Evolutionary conservation across 2,113 vertebrate genomes (phyloP).

Genomic region (Sylvilagus bachmani): DNA sequence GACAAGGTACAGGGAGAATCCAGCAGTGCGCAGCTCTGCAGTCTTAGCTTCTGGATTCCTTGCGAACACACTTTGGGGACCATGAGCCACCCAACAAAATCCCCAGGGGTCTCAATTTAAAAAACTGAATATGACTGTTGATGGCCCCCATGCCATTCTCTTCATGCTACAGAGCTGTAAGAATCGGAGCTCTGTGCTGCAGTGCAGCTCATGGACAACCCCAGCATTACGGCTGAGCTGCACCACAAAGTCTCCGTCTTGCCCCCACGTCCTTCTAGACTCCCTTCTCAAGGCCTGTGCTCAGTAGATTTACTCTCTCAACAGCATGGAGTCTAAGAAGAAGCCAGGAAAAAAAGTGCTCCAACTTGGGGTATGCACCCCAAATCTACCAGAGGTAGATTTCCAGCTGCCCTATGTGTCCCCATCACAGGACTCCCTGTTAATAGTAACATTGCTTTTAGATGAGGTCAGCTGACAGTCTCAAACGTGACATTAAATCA

Average conservation of each 20-base stretch:
- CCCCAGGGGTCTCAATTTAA: not conserved
- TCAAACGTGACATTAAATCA: not conserved
- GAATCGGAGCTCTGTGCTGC: not conserved
- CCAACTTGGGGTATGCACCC: not conserved
- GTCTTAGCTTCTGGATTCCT: not conserved
- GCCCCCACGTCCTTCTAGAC: not conserved
- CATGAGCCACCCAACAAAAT: conserved; percentile 20
- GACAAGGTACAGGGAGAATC: not conserved
- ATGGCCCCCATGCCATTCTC: not conserved
- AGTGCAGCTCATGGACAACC: not conserved
- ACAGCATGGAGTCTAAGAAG: not conserved
- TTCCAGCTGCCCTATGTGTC: not conserved
- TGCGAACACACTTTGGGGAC: not conserved
- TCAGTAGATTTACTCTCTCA: not conserved
- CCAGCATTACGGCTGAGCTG: not conserved
- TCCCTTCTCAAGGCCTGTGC: not conserved
- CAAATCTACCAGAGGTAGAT: not conserved
- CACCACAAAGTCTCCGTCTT: not conserved
- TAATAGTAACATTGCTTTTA: conserved; percentile 12
- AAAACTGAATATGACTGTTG: not conserved
- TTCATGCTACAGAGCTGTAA: not conserved
- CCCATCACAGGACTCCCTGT: not conserved
- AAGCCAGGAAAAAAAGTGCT: not conserved
- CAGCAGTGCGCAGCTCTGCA: not conserved
- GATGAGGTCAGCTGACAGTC: not conserved